Evolutionary conservation across 2,797 vertebrate species (phyloP).

Genomic region (Ptychobarbus kaznakovi): DNA sequence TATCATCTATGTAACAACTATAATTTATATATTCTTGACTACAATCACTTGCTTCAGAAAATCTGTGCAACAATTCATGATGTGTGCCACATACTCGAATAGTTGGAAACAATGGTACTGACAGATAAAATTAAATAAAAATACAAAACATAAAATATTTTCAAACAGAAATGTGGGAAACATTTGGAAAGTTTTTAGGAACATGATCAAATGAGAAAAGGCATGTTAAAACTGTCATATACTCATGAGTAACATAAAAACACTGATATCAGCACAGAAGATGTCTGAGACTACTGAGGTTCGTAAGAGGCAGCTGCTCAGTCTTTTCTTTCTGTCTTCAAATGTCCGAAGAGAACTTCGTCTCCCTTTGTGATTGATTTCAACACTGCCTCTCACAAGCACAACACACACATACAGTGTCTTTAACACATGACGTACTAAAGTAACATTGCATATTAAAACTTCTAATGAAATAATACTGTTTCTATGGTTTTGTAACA

Average conservation of each 20-base stretch:
- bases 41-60: constrained; percentile 5
- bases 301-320: constrained; percentile 35
- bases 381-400: neutral
- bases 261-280: constrained; percentile 51
- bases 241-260: constrained; percentile 34
- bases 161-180: constrained; percentile 22
- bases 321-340: constrained; percentile 28
- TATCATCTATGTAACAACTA: constrained; percentile 37
- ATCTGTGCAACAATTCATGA: constrained; percentile 53
- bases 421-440: constrained; percentile 28
- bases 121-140: constrained; percentile 51
- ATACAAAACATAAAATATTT: constrained; percentile 28
- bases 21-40: constrained; percentile 29
- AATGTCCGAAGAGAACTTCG: constrained; percentile 11
- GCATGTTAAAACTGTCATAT: constrained; percentile 31
- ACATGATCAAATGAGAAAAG: constrained; percentile 23
- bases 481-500: constrained; percentile 76
- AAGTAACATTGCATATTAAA: constrained; percentile 44
- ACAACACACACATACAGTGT: constrained; percentile 18
- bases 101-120: constrained; percentile 24
- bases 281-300: constrained; percentile 33
- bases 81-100: constrained; percentile 39
- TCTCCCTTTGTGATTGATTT: constrained; percentile 4
- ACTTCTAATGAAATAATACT: constrained; percentile 68
- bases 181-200: constrained; percentile 32